Conservation (phyloP, 2,113 vertebrate genomes). For the Rana temporaria region DNA sequence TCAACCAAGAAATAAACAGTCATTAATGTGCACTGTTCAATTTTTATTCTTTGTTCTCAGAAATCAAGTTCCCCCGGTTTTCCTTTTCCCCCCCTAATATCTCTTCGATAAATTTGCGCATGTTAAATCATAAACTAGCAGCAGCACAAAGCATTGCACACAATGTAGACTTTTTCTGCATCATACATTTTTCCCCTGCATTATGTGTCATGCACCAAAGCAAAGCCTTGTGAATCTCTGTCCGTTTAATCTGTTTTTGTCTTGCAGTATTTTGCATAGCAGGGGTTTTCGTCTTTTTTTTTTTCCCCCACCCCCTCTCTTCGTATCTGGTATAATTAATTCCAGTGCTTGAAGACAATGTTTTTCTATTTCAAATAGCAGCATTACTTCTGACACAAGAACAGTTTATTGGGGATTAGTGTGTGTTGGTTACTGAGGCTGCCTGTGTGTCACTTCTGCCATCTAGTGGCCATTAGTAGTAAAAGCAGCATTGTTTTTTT, state of each 20-base stretch:
- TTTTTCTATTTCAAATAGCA: constrained; percentile 53
- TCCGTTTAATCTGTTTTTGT: constrained; percentile 42
- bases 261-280: constrained; percentile 32
- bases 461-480: constrained; percentile 21
- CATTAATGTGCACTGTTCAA: no score
- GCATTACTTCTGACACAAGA: constrained; percentile 36
- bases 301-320: background rate
- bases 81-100: no score
- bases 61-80: no score
- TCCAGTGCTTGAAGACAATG: constrained; percentile 41
- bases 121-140: no score
- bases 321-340: constrained; percentile 50
- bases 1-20: no score
- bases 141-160: no score
- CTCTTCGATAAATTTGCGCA: no score
- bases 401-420: constrained; percentile 38
- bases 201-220: no score
- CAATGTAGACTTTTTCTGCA: no score
- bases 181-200: no score
- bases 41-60: no score
- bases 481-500: background rate
- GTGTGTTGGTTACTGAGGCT: background rate
- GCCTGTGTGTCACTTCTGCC: constrained; percentile 21
- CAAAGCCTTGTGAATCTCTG: constrained; percentile 13
- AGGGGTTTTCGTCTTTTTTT: constrained; percentile 26